These are phyloP conservation scores for Ruditapes philippinarum DNA, from an alignment of 1,140 invertebrate genomes.

Conservation along the genomic window DNA sequence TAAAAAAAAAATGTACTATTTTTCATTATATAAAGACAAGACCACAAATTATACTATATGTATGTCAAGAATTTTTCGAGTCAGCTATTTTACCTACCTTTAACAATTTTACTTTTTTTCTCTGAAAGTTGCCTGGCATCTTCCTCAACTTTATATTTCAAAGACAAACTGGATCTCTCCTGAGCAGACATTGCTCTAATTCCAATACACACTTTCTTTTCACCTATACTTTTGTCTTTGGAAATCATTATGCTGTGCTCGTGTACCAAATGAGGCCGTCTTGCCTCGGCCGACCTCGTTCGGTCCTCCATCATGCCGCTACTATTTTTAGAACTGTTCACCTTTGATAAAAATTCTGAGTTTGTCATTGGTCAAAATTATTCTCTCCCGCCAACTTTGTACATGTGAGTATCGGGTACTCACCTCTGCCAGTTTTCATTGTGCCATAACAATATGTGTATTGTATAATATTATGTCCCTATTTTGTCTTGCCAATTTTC, in stretches of 20 bases:
- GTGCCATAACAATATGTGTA: not conserved
- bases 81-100: slow-evolving; percentile 39
- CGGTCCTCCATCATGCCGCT: not conserved
- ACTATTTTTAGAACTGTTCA: not conserved
- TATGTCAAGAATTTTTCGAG: too few relatives aligned
- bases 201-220: not conserved
- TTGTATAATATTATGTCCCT: not conserved
- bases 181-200: slow-evolving; percentile 47
- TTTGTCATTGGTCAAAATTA: not conserved
- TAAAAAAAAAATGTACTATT: too few relatives aligned
- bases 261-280: not conserved
- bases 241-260: not conserved
- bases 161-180: slow-evolving; percentile 8
- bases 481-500: not conserved
- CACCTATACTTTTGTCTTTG: not conserved
- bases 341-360: too few relatives aligned
- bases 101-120: slow-evolving; percentile 43
- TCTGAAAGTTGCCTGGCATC: slow-evolving; percentile 15
- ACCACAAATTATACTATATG: too few relatives aligned
- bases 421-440: not conserved
- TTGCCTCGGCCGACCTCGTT: not conserved
- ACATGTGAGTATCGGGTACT: too few relatives aligned
- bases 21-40: too few relatives aligned
- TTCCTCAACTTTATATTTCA: slow-evolving; percentile 36
- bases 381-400: not conserved